Conservation (phyloP, 1,140 invertebrate genomes). For the Drosophila watanabei region DNA sequence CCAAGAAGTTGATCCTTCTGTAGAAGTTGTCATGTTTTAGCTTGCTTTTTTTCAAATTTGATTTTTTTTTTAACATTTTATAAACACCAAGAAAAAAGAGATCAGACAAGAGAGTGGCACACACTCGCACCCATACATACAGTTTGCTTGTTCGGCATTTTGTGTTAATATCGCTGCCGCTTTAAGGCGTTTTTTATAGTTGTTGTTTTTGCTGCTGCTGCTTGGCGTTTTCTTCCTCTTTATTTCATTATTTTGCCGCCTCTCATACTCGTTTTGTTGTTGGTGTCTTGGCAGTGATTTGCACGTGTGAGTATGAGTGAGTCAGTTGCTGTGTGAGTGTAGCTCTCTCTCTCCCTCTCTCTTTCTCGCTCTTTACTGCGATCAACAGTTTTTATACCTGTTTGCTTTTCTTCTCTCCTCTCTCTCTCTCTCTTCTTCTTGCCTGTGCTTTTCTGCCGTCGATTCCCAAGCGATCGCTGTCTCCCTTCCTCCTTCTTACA, state of each 20-base stretch:
- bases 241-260: conserved; percentile 52
- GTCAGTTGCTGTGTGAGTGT: conserved; percentile 32
- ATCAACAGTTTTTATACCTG: conserved; percentile 80
- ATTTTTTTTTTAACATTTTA: conserved; percentile 6
- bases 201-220: conserved; percentile 41
- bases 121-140: conserved; percentile 3
- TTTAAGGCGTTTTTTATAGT: conserved; percentile 38
- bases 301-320: conserved; percentile 61
- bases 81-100: conserved; percentile 17
- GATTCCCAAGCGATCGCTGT: conserved; percentile 43
- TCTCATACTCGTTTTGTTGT: conserved; percentile 35
- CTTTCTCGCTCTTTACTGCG: conserved; percentile 19
- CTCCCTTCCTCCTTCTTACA: conserved; percentile 24
- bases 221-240: conserved; percentile 70
- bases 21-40: conserved; percentile 19
- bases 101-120: conserved; percentile 14
- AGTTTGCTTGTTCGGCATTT: conserved; percentile 50
- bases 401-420: conserved; percentile 46
- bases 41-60: neutral
- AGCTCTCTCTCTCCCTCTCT: conserved; percentile 19
- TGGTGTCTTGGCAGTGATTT: conserved; percentile 55
- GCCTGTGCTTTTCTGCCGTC: conserved; percentile 50
- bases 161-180: conserved; percentile 35
- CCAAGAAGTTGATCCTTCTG: conserved; percentile 3
- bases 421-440: conserved; percentile 10